phyloP scores from a whole-genome alignment of 2,888 invertebrate genomes.

The Fissipunctia ypsillon region DNA sequence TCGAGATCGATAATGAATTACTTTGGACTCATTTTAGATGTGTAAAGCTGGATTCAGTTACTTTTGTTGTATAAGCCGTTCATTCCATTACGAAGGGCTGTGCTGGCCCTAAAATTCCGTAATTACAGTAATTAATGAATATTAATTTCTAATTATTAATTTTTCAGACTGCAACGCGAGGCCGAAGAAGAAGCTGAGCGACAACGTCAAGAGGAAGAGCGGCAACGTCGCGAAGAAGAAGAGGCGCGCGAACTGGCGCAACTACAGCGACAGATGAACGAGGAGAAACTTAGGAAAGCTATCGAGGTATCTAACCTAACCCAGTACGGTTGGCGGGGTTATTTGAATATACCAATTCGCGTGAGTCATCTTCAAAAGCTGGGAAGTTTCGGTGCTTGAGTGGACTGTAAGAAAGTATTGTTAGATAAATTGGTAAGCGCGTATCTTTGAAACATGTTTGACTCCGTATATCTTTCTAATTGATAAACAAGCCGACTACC shows the following conservation, averaged over 20 bases:
- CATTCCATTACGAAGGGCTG: neutral
- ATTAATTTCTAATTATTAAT: neutral
- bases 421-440: too few species aligned
- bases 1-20: neutral
- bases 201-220: constrained; percentile 94
- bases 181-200: constrained; percentile 92
- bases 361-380: too few species aligned
- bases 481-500: too few species aligned
- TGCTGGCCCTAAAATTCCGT: neutral
- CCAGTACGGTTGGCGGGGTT: neutral
- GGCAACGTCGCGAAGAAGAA: constrained; percentile 94
- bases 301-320: constrained; percentile 90
- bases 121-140: neutral
- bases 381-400: too few species aligned
- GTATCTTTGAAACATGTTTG: too few species aligned
- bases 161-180: constrained; percentile 89
- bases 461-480: too few species aligned
- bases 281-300: constrained; percentile 96
- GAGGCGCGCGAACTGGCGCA: constrained; percentile 94
- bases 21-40: neutral
- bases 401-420: too few species aligned
- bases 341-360: too few species aligned
- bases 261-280: constrained; percentile 95
- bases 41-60: neutral
- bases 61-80: neutral